Percentiles rank a stretch among this genome's conserved stretches.
Evolutionary conservation across 2,888 invertebrate species (phyloP).

Genomic region (Drepanosiphum platanoidis): DNA sequence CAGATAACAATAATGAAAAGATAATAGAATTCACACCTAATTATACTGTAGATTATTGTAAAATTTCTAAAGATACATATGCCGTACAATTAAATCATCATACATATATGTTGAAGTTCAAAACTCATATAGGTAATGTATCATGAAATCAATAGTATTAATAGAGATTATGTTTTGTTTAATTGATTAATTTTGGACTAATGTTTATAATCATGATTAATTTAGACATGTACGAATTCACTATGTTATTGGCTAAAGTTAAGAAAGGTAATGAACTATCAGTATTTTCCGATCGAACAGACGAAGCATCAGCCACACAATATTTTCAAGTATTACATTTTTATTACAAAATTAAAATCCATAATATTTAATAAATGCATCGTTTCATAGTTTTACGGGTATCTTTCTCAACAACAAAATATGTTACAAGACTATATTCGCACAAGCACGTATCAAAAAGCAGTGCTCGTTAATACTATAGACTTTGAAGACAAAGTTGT

Average conservation of each 20-base stretch:
- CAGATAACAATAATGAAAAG: conserved; percentile 26
- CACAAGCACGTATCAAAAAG: conserved; percentile 97
- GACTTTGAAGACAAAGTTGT: conserved; percentile 94
- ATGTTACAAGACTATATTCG: conserved; percentile 99
- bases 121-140: conserved; percentile 39
- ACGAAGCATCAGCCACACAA: conserved; percentile 97
- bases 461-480: conserved; percentile 89
- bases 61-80: conserved; percentile 45
- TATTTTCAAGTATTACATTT: conserved; percentile 80
- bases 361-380: neutral
- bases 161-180: neutral
- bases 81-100: conserved; percentile 40
- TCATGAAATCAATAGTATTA: neutral
- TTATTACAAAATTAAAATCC: neutral
- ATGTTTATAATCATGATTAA: too few relatives aligned
- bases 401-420: conserved; percentile 98
- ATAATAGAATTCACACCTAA: conserved; percentile 31
- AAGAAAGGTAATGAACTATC: conserved; percentile 80
- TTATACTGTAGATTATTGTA: conserved; percentile 54
- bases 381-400: conserved; percentile 87
- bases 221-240: conserved; percentile 79
- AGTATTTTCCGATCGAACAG: conserved; percentile 94
- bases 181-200: neutral
- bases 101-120: conserved; percentile 48
- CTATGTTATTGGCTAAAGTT: conserved; percentile 78